phyloP scores from a whole-genome alignment of 2,113 vertebrate genomes.

The Aegypius monachus region DNA sequence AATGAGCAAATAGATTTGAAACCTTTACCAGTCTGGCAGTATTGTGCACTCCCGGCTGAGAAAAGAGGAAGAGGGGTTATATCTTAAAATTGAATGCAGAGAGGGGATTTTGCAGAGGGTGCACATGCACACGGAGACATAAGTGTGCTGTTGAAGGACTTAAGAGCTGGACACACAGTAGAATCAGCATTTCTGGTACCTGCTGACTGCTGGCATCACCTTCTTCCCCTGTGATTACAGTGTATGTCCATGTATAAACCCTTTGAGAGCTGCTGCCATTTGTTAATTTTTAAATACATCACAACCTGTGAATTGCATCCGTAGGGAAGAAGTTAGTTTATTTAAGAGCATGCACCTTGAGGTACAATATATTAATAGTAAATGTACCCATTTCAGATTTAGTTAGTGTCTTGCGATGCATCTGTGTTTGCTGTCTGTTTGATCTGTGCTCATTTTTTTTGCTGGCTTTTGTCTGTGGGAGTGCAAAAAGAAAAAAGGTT shows the following conservation, averaged over 20 bases:
- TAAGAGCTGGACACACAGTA: not conserved
- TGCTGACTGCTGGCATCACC: not conserved
- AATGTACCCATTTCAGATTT: not conserved
- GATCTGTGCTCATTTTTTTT: not conserved
- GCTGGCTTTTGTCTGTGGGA: not conserved
- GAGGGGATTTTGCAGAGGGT: not conserved
- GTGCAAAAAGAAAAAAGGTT: not conserved
- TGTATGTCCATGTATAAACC: not conserved
- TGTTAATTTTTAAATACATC: not conserved
- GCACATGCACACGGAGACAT: not conserved
- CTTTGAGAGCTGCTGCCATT: not conserved
- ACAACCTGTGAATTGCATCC: not conserved
- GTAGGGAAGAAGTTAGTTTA: not conserved
- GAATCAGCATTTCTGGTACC: not conserved
- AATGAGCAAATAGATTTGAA: not conserved
- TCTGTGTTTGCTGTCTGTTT: not conserved
- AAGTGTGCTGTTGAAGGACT: not conserved
- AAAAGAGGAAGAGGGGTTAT: not conserved
- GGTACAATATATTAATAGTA: not conserved
- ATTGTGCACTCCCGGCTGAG: not conserved
- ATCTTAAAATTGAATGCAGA: not conserved
- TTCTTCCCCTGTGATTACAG: not conserved
- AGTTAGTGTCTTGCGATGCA: not conserved
- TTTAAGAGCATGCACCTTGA: not conserved
- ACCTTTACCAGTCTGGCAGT: not conserved